phyloP scores from a whole-genome alignment of 2,888 invertebrate species.

The Physocephala rufipes region DNA sequence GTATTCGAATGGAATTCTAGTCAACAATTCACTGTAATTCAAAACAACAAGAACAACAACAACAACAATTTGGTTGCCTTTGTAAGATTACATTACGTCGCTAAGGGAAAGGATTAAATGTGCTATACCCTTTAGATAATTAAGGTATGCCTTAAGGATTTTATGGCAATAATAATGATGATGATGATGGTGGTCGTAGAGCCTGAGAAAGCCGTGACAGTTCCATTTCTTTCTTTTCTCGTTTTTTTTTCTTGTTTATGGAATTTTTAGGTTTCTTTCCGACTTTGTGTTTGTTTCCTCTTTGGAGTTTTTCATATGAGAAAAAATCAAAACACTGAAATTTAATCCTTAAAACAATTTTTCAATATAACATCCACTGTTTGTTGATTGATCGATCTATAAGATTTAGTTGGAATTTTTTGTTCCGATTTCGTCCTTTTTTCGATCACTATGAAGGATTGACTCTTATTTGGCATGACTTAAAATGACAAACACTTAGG shows the following conservation, averaged over 20 bases:
- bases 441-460: not conserved
- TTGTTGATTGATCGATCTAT: constrained; percentile 21
- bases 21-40: too few species aligned
- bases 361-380: too few species aligned
- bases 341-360: constrained; percentile 5
- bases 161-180: too few species aligned
- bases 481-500: too few species aligned
- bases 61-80: constrained; percentile 8
- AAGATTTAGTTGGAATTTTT: not conserved
- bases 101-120: constrained; percentile 50
- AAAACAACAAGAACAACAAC: too few species aligned
- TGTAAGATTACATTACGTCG: constrained; percentile 50
- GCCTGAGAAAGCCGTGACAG: constrained; percentile 29
- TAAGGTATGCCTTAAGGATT: too few species aligned
- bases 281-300: not conserved
- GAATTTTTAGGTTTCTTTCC: not conserved
- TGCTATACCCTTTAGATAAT: constrained; percentile 47
- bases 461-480: too few species aligned
- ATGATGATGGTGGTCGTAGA: not conserved
- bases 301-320: not conserved
- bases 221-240: constrained; percentile 29
- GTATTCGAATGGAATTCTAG: constrained; percentile 33
- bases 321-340: too few species aligned
- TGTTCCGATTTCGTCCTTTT: not conserved
- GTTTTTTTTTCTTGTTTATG: not conserved